These are phyloP conservation scores for Orchesella cincta DNA, from an alignment of 1,140 invertebrate species.

Conservation along the genomic window DNA sequence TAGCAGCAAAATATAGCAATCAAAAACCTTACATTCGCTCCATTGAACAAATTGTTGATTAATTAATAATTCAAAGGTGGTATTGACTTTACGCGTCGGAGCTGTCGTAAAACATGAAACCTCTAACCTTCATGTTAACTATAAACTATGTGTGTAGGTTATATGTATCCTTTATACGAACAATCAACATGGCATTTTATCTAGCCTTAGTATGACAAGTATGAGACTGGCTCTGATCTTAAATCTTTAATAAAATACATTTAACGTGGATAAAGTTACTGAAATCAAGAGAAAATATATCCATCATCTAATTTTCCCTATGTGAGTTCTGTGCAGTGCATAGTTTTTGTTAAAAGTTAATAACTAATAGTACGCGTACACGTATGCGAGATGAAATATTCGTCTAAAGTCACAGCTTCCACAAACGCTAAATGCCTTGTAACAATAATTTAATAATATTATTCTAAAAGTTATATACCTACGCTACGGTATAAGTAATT, in stretches of 20 bases:
- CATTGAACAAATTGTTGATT: too few relatives aligned
- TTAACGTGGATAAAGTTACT: slow-evolving; percentile 2
- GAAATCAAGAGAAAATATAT: not conserved
- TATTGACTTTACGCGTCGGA: too few relatives aligned
- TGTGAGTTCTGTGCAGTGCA: slow-evolving; percentile 8
- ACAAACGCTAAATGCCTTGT: not conserved
- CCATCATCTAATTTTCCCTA: not conserved
- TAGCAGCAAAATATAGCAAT: too few relatives aligned
- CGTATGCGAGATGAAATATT: not conserved
- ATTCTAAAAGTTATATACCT: too few relatives aligned
- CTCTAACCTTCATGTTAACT: too few relatives aligned
- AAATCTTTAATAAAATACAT: too few relatives aligned
- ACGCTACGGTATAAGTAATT: too few relatives aligned
- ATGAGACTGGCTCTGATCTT: slow-evolving; percentile 39
- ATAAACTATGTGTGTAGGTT: too few relatives aligned
- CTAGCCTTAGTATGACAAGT: slow-evolving; percentile 39
- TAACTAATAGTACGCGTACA: not conserved
- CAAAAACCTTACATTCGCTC: too few relatives aligned
- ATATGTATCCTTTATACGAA: not conserved
- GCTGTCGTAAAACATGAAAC: too few relatives aligned
- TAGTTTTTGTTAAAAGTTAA: not conserved
- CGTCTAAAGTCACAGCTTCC: not conserved
- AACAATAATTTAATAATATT: too few relatives aligned
- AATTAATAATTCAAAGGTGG: too few relatives aligned
- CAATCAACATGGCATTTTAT: slow-evolving; percentile 38